These are phyloP conservation scores for Calcarius lapponicus DNA, from an alignment of 2,797 vertebrate species.

Conservation along the genomic window DNA sequence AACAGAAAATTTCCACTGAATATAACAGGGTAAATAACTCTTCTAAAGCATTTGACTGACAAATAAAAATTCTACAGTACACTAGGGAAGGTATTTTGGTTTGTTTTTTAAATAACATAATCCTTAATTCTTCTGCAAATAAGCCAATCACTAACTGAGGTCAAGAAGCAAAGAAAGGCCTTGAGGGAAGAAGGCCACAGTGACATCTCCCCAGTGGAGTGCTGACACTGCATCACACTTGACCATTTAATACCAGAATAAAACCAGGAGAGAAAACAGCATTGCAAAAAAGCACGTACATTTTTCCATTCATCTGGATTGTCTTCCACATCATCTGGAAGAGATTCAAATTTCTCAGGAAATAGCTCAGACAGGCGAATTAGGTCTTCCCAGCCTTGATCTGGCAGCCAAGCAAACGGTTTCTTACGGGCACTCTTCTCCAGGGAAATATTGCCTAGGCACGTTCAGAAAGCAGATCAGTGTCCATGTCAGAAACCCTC, in stretches of 20 bases:
- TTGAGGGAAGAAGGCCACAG: not conserved
- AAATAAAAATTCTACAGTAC: not conserved
- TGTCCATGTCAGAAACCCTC: not conserved
- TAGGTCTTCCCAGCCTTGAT: constrained; percentile 96
- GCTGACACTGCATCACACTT: not conserved
- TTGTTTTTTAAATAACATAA: not conserved
- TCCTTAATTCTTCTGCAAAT: not conserved
- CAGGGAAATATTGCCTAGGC: constrained; percentile 90
- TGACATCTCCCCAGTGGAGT: not conserved
- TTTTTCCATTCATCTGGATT: constrained; percentile 82
- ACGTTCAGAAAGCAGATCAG: not conserved
- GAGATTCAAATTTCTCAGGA: constrained; percentile 80
- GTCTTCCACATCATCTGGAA: constrained; percentile 87
- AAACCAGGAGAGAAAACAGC: not conserved
- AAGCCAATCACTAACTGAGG: not conserved
- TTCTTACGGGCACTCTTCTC: constrained; percentile 89
- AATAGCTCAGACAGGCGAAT: constrained; percentile 86
- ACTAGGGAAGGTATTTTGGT: not conserved
- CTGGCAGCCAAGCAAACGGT: constrained; percentile 86
- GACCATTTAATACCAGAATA: not conserved
- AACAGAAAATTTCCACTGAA: not conserved
- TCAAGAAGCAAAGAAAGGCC: not conserved
- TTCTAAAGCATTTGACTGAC: not conserved
- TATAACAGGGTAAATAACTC: not conserved
- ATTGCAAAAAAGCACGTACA: constrained; percentile 75